Base-by-base conservation (phyloP, 2,797 vertebrate genomes). In the Chelonia mydas region DNA sequence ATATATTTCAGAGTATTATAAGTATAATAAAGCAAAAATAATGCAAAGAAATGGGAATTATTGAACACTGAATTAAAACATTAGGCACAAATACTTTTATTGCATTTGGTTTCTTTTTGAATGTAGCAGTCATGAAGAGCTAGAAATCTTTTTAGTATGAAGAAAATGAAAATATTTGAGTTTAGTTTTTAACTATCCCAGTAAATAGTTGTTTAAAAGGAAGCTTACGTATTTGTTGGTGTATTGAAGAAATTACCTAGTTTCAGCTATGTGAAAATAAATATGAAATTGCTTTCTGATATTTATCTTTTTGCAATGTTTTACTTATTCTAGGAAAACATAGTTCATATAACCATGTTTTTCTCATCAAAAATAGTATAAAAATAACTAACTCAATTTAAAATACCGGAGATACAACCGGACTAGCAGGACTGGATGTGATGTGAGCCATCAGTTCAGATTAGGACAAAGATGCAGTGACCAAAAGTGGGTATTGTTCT, bases 11-110 rank as follows among this genome's bases (percentile, higher is more conserved):
- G 91, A 83, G 87, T 94, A 96, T 97, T 98, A 94, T 94, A 93
- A 96, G 91, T 87, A 97, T 95, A 97, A 97, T 97, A 98, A 98
- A 97, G 90, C 92, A 96, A 98, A 98, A 97, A 96, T 98, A 97
- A 97, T 97, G 92, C 89, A 94, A 96, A 98, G 95, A 89, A 97
- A 96, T 95, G 94, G 90, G 94, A 96, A 96, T 96, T 97, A 97
- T 98, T 97, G 95, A 97, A 95, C 93, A 97, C 79, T 95, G 94
- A 93, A 96, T 98, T 98, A 95, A 96, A 97, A 97, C 96, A 97
- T 98, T 97, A 95, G 87, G 53, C 92, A 93, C 10, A 1, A 61
- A 53, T 95, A 92, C n/a, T 57, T 97, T 96, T 90, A 92, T 88
- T 93, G 93, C 85, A 80, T 91, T 86, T 85, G 51, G 31, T n/a